Evolutionary conservation across 2,797 vertebrate species (phyloP).

Genomic region (Rhynchotus rufescens): DNA sequence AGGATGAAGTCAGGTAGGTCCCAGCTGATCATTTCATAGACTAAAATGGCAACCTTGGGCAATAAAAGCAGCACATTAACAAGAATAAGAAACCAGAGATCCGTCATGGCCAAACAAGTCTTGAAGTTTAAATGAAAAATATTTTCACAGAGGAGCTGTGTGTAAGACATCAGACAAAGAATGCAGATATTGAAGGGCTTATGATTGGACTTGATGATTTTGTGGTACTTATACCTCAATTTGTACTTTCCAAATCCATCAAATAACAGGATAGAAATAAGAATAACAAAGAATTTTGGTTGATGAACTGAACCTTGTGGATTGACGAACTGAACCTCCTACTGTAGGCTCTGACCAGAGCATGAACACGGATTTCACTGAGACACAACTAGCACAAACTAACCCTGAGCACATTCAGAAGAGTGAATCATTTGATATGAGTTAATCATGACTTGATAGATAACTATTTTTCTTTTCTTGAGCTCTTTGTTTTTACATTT

Average conservation of each 20-base stretch:
- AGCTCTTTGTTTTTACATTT: background rate
- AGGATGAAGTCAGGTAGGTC: background rate
- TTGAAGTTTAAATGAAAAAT: background rate
- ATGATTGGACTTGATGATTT: too few species aligned
- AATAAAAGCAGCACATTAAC: accelerated
- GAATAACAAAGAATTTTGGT: background rate
- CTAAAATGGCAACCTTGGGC: background rate
- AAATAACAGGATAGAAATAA: background rate
- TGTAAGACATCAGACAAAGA: background rate
- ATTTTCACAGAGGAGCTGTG: background rate
- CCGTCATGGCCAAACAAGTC: background rate
- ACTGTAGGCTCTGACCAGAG: accelerated
- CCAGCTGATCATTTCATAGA: background rate
- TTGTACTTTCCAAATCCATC: too few species aligned
- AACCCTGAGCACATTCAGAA: accelerated
- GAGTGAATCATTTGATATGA: background rate
- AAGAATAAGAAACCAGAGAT: background rate
- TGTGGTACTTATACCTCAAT: too few species aligned
- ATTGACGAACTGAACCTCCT: background rate
- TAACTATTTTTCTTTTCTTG: accelerated
- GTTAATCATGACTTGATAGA: background rate
- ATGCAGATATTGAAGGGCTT: too few species aligned
- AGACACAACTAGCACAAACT: accelerated
- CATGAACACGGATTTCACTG: accelerated
- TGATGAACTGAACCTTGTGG: background rate